Percentiles rank a stretch among this genome's conserved stretches.
phyloP scores from a whole-genome alignment of 2,113 vertebrate genomes.

The Chitala chitala region DNA sequence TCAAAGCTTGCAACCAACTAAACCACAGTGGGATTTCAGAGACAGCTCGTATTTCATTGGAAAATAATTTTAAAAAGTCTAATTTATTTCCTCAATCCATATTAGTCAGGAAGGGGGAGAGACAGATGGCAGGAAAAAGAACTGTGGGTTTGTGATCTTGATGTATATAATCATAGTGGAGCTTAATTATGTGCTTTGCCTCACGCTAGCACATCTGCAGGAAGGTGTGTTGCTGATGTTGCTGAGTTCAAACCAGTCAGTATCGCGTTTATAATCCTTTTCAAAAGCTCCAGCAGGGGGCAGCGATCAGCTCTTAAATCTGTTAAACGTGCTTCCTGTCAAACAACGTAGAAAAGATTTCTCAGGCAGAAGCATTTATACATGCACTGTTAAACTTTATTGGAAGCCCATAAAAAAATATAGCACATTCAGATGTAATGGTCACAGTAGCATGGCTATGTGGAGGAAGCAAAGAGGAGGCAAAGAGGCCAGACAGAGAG shows the following conservation, averaged over 20 bases:
- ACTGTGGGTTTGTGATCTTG: background rate
- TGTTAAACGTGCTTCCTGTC: background rate
- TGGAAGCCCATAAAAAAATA: background rate
- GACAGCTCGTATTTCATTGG: no score
- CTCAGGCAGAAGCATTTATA: background rate
- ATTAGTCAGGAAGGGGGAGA: background rate
- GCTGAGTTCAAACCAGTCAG: no score
- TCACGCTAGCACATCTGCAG: background rate
- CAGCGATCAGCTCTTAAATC: background rate
- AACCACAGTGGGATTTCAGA: no score
- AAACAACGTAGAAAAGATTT: background rate
- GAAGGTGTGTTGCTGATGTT: no score
- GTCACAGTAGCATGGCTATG: background rate
- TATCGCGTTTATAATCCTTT: no score
- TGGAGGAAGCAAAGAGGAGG: no score
- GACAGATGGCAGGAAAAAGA: slow-evolving; percentile 1
- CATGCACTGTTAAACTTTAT: background rate
- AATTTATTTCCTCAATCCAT: background rate
- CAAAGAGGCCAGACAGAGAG: background rate
- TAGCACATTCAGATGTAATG: background rate
- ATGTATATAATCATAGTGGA: background rate
- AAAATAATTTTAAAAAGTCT: background rate
- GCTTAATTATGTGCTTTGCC: background rate
- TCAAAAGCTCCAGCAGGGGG: background rate
- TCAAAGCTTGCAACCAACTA: no score